Conservation (phyloP, 2,113 vertebrate genomes). For the Oreochromis spilurus region DNA sequence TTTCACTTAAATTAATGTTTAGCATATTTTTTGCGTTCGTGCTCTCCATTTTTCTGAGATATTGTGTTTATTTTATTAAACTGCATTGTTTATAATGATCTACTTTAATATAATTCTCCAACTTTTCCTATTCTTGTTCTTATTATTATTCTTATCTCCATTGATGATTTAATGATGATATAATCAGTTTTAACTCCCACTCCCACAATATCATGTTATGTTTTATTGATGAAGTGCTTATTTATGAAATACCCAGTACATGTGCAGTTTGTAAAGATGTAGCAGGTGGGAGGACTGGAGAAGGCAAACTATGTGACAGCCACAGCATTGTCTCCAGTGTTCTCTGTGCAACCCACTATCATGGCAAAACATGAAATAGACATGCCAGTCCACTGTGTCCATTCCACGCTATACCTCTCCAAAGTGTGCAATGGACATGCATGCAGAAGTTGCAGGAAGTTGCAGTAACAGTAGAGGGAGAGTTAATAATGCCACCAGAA, state of each 20-base stretch:
- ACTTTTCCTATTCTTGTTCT: not conserved
- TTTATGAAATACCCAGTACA: not conserved
- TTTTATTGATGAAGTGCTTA: not conserved
- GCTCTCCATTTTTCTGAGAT: not conserved
- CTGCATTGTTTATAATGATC: not conserved
- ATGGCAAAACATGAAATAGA: not conserved
- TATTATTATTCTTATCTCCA: not conserved
- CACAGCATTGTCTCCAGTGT: not conserved
- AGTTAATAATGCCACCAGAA: not conserved
- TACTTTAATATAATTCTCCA: not conserved
- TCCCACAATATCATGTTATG: not conserved
- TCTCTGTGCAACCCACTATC: rapidly evolving
- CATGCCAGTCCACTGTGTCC: not conserved
- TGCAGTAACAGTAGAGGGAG: not conserved
- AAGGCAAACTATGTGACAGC: not conserved
- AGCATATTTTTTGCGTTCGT: rapidly evolving
- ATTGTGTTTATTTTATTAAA: not conserved
- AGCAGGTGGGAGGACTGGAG: not conserved
- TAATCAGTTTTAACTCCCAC: not conserved
- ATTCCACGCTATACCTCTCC: not conserved
- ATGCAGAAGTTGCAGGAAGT: not conserved
- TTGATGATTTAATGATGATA: not conserved
- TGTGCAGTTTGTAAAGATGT: not conserved
- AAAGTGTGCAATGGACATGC: not conserved
- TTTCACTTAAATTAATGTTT: not conserved